Percentiles rank a stretch among this genome's conserved stretches.
phyloP scores from a whole-genome alignment of 1,140 invertebrate genomes.

The Eriocheir sinensis region DNA sequence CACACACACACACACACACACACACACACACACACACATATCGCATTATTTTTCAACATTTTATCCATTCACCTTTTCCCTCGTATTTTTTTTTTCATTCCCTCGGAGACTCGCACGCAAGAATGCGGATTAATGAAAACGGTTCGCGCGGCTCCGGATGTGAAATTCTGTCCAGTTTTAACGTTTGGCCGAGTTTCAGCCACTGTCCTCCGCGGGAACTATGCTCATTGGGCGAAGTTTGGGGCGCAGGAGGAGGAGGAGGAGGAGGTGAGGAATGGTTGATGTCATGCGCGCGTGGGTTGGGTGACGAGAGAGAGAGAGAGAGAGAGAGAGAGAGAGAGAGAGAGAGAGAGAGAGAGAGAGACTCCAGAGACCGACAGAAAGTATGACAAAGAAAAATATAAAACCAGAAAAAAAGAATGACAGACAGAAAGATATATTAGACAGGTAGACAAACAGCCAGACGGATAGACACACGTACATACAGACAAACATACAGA shows the following conservation, averaged over 20 bases:
- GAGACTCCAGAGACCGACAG: not conserved
- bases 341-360: conserved; percentile 50
- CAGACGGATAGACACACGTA: no score
- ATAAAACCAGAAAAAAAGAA: no score
- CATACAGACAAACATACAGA: not conserved
- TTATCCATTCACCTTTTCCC: not conserved
- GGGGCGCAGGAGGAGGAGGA: not conserved
- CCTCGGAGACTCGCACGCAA: not conserved
- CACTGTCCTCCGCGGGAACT: not conserved
- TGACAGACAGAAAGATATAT: no score
- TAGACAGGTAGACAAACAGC: no score
- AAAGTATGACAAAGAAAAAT: not conserved
- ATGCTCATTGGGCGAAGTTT: not conserved
- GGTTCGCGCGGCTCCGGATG: not conserved
- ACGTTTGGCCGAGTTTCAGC: not conserved
- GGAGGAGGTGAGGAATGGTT: not conserved
- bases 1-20: conserved; percentile 7
- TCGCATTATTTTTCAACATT: not conserved
- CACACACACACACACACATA: not conserved
- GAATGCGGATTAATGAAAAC: not conserved
- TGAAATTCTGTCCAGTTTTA: not conserved
- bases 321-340: conserved; percentile 40
- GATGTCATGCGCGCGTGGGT: not conserved
- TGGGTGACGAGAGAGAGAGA: not conserved
- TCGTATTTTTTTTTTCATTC: no score